Conservation (phyloP, 1,140 invertebrate species). For the Uloborus diversus region DNA sequence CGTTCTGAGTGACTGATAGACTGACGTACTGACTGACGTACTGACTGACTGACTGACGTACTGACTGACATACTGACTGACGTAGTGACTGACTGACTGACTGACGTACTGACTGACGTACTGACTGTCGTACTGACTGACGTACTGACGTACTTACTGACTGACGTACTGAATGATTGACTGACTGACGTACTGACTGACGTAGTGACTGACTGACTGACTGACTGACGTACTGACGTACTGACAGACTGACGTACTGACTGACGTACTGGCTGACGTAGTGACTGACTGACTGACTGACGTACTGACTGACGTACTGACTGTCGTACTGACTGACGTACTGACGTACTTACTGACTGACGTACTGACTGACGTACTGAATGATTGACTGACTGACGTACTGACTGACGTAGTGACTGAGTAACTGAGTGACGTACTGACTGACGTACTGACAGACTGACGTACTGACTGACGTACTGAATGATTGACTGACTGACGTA, state of each 20-base stretch:
- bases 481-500: neutral
- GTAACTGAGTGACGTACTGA: neutral
- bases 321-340: neutral
- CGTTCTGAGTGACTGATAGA: neutral
- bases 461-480: neutral
- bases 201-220: neutral
- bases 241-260: neutral
- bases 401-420: neutral
- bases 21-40: neutral
- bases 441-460: neutral
- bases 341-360: neutral
- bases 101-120: neutral
- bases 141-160: neutral
- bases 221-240: neutral
- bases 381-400: neutral
- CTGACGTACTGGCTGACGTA: neutral
- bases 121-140: neutral
- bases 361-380: neutral
- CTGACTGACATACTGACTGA: neutral
- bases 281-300: neutral
- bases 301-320: neutral
- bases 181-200: neutral
- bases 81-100: neutral
- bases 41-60: neutral
- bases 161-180: neutral